These are phyloP conservation scores for Aproaerema taeniolella DNA, from an alignment of 2,888 invertebrate genomes.

Conservation along the genomic window DNA sequence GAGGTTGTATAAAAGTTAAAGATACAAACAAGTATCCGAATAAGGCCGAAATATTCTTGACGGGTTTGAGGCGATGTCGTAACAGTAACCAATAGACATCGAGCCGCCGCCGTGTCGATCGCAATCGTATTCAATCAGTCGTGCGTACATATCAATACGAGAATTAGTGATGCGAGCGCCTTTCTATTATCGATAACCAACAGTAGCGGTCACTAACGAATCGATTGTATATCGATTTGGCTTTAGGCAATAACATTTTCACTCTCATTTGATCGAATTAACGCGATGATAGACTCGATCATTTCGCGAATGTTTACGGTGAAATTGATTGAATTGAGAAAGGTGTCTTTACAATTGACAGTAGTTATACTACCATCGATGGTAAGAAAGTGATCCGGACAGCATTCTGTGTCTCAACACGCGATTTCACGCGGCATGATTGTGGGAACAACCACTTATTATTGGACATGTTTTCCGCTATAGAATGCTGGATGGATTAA, in stretches of 20 bases:
- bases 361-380: slow-evolving; percentile 31
- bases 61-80: slow-evolving; percentile 17
- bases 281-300: slow-evolving; percentile 20
- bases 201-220: slow-evolving; percentile 38
- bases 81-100: slow-evolving; percentile 25
- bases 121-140: slow-evolving; percentile 30
- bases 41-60: slow-evolving; percentile 15
- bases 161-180: slow-evolving; percentile 34
- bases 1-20: too few relatives aligned
- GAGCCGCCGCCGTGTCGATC: slow-evolving; percentile 23
- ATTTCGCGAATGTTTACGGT: slow-evolving; percentile 36
- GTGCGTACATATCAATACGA: slow-evolving; percentile 25
- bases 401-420: slow-evolving; percentile 24
- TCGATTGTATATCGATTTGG: slow-evolving; percentile 34
- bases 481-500: slow-evolving; percentile 22
- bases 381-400: slow-evolving; percentile 42
- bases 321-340: slow-evolving; percentile 45
- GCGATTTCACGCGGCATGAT: slow-evolving; percentile 38
- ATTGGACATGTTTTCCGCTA: slow-evolving; percentile 25
- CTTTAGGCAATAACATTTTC: slow-evolving; percentile 32
- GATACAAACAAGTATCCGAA: slow-evolving; percentile 7
- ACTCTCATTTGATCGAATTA: slow-evolving; percentile 26
- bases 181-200: slow-evolving; percentile 33
- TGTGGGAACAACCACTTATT: slow-evolving; percentile 33
- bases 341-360: slow-evolving; percentile 37